Evolutionary conservation across 2,888 invertebrate species (phyloP).

Genomic region (Matsumyia berberina): DNA sequence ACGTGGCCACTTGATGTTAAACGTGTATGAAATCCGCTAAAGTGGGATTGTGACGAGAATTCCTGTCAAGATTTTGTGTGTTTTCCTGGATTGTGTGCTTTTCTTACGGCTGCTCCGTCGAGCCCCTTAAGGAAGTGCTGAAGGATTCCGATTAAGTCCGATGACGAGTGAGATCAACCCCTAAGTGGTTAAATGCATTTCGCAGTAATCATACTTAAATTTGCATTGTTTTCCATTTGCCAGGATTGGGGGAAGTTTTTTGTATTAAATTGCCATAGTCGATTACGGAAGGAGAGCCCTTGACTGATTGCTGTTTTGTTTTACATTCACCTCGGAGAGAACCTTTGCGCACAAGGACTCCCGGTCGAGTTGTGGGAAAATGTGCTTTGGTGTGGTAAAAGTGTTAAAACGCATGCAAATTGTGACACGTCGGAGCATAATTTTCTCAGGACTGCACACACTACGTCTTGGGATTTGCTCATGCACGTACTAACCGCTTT

Average conservation of each 20-base stretch:
- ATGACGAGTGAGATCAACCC: constrained; percentile 44
- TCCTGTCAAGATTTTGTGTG: constrained; percentile 54
- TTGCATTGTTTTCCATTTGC: constrained; percentile 55
- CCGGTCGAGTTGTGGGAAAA: constrained; percentile 62
- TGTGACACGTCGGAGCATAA: constrained; percentile 63
- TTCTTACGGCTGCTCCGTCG: constrained; percentile 25
- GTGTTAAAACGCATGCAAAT: constrained; percentile 70
- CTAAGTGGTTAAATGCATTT: constrained; percentile 73
- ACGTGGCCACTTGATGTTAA: constrained; percentile 59
- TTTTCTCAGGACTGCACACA: constrained; percentile 66
- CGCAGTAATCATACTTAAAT: too few relatives aligned
- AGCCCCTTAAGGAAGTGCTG: constrained; percentile 61
- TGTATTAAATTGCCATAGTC: constrained; percentile 72
- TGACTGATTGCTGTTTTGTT: constrained; percentile 76
- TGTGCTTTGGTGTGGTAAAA: constrained; percentile 48
- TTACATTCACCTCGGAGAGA: constrained; percentile 16
- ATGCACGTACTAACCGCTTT: constrained; percentile 39
- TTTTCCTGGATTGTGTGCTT: constrained; percentile 44
- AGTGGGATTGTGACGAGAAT: constrained; percentile 36
- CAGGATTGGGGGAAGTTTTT: constrained; percentile 31
- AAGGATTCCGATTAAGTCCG: constrained; percentile 43
- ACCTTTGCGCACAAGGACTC: constrained; percentile 14
- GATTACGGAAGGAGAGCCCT: constrained; percentile 69
- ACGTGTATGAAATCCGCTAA: constrained; percentile 54
- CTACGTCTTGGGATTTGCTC: constrained; percentile 43